Conservation (phyloP, 2,888 invertebrate species). For the Limnephilus marmoratus region DNA sequence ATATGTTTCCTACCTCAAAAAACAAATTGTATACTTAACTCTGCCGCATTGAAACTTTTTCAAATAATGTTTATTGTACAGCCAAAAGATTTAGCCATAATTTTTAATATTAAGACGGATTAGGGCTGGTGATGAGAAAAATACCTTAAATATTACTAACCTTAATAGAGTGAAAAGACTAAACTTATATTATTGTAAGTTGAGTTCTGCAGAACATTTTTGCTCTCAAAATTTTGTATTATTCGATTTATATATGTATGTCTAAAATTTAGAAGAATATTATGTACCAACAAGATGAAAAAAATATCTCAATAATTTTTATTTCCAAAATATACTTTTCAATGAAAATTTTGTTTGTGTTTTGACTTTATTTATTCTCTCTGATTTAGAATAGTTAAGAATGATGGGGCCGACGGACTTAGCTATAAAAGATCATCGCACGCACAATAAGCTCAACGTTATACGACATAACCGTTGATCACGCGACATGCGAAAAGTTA, state of each 20-base stretch:
- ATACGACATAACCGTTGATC: too few species aligned
- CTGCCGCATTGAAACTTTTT: neutral
- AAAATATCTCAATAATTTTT: neutral
- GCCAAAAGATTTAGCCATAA: neutral
- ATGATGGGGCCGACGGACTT: neutral
- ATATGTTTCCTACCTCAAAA: neutral
- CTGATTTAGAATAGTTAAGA: neutral
- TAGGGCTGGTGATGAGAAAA: neutral
- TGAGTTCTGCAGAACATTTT: neutral
- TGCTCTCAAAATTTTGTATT: neutral
- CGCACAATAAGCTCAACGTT: too few species aligned
- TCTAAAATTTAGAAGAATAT: neutral
- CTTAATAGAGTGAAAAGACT: neutral
- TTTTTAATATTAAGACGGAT: neutral
- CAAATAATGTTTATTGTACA: neutral
- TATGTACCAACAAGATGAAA: neutral
- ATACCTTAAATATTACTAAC: neutral
- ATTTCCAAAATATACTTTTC: neutral
- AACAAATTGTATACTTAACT: neutral
- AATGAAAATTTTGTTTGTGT: neutral
- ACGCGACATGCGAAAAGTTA: too few species aligned
- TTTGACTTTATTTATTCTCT: neutral
- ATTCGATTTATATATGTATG: neutral
- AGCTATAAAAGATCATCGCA: too few species aligned
- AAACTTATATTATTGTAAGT: neutral